Evolutionary conservation across 2,113 vertebrate genomes (phyloP).

Genomic region (Toxotes chatareus): DNA sequence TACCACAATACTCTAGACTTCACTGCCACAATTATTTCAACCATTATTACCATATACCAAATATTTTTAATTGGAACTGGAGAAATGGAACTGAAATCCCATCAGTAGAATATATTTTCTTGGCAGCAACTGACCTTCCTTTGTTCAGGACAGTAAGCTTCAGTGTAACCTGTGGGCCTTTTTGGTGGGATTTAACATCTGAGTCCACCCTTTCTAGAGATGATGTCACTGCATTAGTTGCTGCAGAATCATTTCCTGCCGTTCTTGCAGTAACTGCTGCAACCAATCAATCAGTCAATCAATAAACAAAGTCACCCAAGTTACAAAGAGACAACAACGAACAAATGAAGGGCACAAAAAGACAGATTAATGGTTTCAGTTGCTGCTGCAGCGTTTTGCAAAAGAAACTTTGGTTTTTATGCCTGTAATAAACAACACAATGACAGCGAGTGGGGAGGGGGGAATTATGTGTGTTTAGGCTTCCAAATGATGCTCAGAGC

Average conservation of each 20-base stretch:
- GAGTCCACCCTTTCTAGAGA: conserved; percentile 11
- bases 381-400: not conserved
- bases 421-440: not conserved
- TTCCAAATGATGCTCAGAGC: conserved; percentile 7
- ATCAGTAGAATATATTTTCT: not conserved
- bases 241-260: not conserved
- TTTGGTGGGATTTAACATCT: not conserved
- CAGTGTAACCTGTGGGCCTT: not conserved
- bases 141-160: not conserved
- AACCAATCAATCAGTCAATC: not conserved
- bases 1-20: not conserved
- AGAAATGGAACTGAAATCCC: not conserved
- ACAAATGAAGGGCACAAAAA: not conserved
- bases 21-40: not conserved
- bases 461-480: not conserved
- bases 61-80: not conserved
- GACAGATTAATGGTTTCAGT: not conserved
- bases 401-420: too few species aligned
- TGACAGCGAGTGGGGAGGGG: not conserved
- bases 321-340: too few species aligned
- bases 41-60: not conserved
- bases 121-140: not conserved
- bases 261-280: not conserved
- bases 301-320: not conserved
- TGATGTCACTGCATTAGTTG: not conserved